These are phyloP conservation scores for Electrophaes corylata DNA, from an alignment of 2,888 invertebrate species.

Conservation along the genomic window DNA sequence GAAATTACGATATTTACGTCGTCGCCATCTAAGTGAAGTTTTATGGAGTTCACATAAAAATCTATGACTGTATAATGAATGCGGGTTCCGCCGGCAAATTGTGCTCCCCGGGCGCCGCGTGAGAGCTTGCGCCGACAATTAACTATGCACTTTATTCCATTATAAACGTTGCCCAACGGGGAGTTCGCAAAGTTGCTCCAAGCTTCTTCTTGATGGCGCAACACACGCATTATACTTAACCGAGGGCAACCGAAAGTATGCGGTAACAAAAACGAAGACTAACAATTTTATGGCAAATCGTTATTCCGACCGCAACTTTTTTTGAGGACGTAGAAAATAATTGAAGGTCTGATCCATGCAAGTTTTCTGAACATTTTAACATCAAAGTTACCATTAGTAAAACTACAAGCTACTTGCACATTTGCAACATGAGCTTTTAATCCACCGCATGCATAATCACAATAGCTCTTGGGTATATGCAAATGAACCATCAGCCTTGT, in stretches of 20 bases:
- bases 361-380: background rate
- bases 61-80: conserved; percentile 58
- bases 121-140: conserved; percentile 72
- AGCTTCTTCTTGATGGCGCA: conserved; percentile 38
- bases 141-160: conserved; percentile 76
- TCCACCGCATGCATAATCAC: conserved; percentile 32
- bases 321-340: conserved; percentile 6
- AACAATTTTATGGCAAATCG: conserved; percentile 21
- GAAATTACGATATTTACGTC: no score
- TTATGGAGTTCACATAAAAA: conserved; percentile 59
- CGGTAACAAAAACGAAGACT: conserved; percentile 26
- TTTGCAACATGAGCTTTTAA: conserved; percentile 25
- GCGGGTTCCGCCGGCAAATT: conserved; percentile 57
- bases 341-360: background rate
- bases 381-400: background rate
- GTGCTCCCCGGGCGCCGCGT: conserved; percentile 62
- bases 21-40: conserved; percentile 50
- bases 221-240: conserved; percentile 24
- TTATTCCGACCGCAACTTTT: conserved; percentile 22
- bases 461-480: conserved; percentile 48
- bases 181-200: conserved; percentile 51
- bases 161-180: conserved; percentile 73
- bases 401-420: background rate
- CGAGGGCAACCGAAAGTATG: conserved; percentile 27
- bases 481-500: conserved; percentile 45